Percentiles rank a stretch among this genome's conserved stretches.
Conservation (phyloP, 1,140 invertebrate species). For the Cyrtorhinus lividipennis region DNA sequence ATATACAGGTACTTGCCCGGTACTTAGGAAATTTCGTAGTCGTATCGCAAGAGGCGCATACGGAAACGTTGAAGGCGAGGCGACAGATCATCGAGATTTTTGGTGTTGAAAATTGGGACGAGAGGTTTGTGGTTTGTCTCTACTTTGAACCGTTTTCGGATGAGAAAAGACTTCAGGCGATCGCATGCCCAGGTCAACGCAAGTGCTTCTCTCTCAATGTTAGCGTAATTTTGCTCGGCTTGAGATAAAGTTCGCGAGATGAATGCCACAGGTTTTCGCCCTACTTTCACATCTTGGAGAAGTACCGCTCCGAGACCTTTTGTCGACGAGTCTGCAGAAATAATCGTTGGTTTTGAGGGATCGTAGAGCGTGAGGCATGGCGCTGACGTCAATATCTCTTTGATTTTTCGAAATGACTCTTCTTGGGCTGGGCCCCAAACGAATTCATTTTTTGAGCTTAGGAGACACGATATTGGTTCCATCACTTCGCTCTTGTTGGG, state of each 20-base stretch:
- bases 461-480: background rate
- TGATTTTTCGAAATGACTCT: background rate
- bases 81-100: background rate
- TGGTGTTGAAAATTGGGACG: background rate
- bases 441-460: background rate
- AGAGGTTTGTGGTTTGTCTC: background rate
- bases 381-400: background rate
- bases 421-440: background rate
- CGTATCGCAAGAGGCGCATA: background rate
- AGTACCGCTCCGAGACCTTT: background rate
- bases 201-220: background rate
- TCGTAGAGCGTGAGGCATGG: background rate
- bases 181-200: background rate
- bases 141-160: background rate
- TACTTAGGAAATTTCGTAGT: background rate
- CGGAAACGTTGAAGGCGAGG: background rate
- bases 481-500: background rate
- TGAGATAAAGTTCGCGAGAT: background rate
- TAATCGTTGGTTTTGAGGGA: background rate
- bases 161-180: background rate
- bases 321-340: background rate
- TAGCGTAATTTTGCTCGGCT: background rate
- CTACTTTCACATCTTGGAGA: background rate
- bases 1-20: background rate
- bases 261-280: background rate